Percentiles rank a stretch among this genome's conserved stretches.
Conservation (phyloP, 2,113 vertebrate genomes). For the western clawed frog (Xenopus tropicalis) region UCB_Xtro_10.0 CM004447.2:131814501-131815000, state of each 20-base stretch:
- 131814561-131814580: no score
- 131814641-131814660: no score
- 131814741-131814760: slow-evolving; percentile 20
- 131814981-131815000: slow-evolving; percentile 95
- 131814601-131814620: no score
- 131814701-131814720: neutral
- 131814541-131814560: no score
- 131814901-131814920: slow-evolving; percentile 81
- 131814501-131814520: no score
- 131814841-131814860: slow-evolving; percentile 59
- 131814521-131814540: no score
- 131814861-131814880: slow-evolving; percentile 45
- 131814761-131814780: slow-evolving; percentile 34
- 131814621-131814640: no score
- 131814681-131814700: no score
- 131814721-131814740: slow-evolving; percentile 21
- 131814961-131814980: slow-evolving; percentile 95
- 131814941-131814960: slow-evolving; percentile 99
- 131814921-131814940: slow-evolving; percentile 99
- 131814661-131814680: no score
- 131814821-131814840: slow-evolving; percentile 48
- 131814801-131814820: slow-evolving; percentile 45
- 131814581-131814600: no score
- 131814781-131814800: slow-evolving; percentile 44
- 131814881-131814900: slow-evolving; percentile 64